phyloP scores from a whole-genome alignment of 1,140 invertebrate genomes.

The Aphelinus certus region DNA sequence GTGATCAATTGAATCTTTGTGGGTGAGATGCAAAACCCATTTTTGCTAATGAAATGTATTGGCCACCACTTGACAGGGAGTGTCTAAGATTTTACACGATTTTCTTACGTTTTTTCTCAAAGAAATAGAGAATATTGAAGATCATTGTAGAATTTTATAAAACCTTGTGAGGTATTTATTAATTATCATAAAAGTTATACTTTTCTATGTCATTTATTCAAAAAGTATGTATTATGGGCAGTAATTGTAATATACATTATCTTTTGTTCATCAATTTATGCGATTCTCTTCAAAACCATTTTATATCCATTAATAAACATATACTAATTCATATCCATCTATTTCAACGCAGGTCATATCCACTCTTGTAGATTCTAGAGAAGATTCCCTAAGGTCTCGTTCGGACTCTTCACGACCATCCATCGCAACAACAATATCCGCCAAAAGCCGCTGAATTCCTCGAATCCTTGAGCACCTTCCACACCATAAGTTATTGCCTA shows the following conservation, averaged over 20 bases:
- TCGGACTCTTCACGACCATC: slow-evolving; percentile 43
- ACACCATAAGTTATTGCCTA: neutral
- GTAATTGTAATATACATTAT: slow-evolving; percentile 11
- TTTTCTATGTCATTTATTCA: neutral
- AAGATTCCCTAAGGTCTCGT: slow-evolving; percentile 46
- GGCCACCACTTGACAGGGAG: slow-evolving; percentile 17
- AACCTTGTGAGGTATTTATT: slow-evolving; percentile 22
- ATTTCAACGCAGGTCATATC: slow-evolving; percentile 48
- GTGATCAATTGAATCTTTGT: slow-evolving; percentile 13
- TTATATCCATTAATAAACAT: neutral
- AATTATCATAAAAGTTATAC: slow-evolving; percentile 8
- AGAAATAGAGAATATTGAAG: slow-evolving; percentile 34
- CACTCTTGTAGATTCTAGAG: slow-evolving; percentile 40
- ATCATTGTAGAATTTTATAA: slow-evolving; percentile 36
- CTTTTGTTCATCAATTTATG: slow-evolving; percentile 25
- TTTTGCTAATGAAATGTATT: slow-evolving; percentile 21
- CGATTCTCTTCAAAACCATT: slow-evolving; percentile 9
- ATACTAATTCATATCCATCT: slow-evolving; percentile 34
- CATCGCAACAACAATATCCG: slow-evolving; percentile 43
- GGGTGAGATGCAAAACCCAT: slow-evolving; percentile 2
- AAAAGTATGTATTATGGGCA: slow-evolving; percentile 9
- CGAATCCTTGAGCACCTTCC: slow-evolving; percentile 29
- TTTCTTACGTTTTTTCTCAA: slow-evolving; percentile 42
- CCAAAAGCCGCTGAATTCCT: slow-evolving; percentile 35
- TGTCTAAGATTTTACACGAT: slow-evolving; percentile 20